These are phyloP conservation scores for Drosophila aff. DNA, from an alignment of 1,140 invertebrate genomes.

Conservation along the genomic window DNA sequence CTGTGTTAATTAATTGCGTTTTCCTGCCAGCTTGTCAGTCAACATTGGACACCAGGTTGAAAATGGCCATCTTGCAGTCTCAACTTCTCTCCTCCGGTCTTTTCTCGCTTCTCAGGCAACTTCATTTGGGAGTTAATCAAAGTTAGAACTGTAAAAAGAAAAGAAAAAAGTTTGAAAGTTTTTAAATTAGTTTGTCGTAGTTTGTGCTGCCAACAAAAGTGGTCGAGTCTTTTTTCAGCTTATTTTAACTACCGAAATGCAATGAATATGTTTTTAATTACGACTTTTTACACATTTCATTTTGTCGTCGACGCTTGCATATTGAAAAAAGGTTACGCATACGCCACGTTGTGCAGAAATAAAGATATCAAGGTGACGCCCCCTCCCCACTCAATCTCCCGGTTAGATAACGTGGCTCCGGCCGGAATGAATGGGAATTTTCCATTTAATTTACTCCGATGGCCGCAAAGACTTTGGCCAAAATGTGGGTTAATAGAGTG, in stretches of 20 bases:
- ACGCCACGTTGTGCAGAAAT: conserved; percentile 30
- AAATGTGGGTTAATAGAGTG: conserved; percentile 84
- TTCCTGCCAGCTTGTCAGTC: conserved; percentile 34
- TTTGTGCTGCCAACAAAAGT: conserved; percentile 43
- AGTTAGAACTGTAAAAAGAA: conserved; percentile 16
- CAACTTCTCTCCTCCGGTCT: conserved; percentile 17
- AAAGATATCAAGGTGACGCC: conserved; percentile 31
- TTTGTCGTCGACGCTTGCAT: conserved; percentile 5
- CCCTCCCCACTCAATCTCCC: no score
- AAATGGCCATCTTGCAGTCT: conserved; percentile 36
- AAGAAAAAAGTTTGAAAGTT: conserved; percentile 43
- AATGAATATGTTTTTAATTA: conserved; percentile 47
- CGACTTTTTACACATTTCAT: conserved; percentile 26
- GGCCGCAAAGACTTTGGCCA: conserved; percentile 56
- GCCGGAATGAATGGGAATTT: conserved; percentile 63
- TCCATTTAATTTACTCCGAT: conserved; percentile 79
- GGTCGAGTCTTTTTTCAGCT: conserved; percentile 6
- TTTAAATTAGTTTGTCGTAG: conserved; percentile 62
- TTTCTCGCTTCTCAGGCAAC: conserved; percentile 8
- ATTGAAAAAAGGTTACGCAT: conserved; percentile 19
- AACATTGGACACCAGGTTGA: conserved; percentile 17
- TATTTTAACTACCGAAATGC: neutral
- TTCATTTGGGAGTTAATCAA: conserved; percentile 39
- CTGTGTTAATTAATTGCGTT: conserved; percentile 59
- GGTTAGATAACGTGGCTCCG: conserved; percentile 25